Evolutionary conservation across 2,888 invertebrate species (phyloP).

Genomic region (Gerris lacustris): DNA sequence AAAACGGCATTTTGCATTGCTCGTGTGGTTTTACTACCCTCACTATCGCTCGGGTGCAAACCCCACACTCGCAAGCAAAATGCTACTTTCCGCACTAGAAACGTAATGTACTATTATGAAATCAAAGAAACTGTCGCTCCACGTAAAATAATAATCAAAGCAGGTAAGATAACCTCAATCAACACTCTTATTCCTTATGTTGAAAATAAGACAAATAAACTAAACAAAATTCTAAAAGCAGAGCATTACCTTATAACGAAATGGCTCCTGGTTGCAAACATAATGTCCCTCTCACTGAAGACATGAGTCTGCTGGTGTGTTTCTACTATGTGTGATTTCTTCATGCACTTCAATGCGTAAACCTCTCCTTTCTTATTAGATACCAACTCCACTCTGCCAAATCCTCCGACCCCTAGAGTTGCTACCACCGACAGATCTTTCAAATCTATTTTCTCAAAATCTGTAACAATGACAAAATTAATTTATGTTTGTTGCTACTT

Average conservation of each 20-base stretch:
- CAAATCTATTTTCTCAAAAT: slow-evolving; percentile 38
- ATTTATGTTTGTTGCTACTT: slow-evolving; percentile 17
- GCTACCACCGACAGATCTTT: slow-evolving; percentile 53
- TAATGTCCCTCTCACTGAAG: slow-evolving; percentile 54
- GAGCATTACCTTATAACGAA: slow-evolving; percentile 54
- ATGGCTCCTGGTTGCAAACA: slow-evolving; percentile 54
- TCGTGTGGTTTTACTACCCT: too few species aligned
- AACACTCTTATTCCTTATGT: too few species aligned
- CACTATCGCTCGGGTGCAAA: too few species aligned
- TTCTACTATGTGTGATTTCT: slow-evolving; percentile 59
- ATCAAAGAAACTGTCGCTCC: too few species aligned
- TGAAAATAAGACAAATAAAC: too few species aligned
- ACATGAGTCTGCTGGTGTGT: slow-evolving; percentile 62
- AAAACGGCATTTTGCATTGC: too few species aligned
- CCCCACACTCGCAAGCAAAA: too few species aligned
- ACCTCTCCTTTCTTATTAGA: slow-evolving; percentile 37
- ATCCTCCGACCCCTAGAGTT: slow-evolving; percentile 58
- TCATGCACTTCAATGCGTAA: slow-evolving; percentile 58
- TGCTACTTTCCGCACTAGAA: too few species aligned
- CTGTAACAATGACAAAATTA: slow-evolving; percentile 31
- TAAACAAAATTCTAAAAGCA: too few species aligned
- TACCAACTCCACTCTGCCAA: slow-evolving; percentile 56
- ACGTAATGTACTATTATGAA: too few species aligned
- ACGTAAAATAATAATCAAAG: too few species aligned
- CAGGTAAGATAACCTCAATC: too few species aligned